Evolutionary conservation across 2,797 vertebrate genomes (phyloP).

Genomic region (Naso thynnoides): DNA sequence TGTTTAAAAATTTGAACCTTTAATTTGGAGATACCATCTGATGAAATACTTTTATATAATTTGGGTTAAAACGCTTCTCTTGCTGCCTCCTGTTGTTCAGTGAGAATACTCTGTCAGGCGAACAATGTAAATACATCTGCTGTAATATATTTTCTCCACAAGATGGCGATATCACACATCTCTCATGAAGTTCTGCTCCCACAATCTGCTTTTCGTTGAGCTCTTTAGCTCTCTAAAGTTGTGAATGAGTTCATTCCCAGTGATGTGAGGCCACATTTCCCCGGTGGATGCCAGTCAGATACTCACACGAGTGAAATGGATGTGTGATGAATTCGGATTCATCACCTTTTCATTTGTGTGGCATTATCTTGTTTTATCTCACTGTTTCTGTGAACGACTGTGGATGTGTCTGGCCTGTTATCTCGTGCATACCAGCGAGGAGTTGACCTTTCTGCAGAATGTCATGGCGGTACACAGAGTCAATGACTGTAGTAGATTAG

Average conservation of each 20-base stretch:
- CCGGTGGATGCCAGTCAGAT: constrained; percentile 41
- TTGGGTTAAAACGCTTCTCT: neutral
- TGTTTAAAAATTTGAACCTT: neutral
- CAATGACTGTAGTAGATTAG: constrained; percentile 55
- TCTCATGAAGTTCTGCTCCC: neutral
- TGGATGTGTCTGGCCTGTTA: constrained; percentile 65
- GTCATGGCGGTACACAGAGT: constrained; percentile 58
- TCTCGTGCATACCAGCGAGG: constrained; percentile 64
- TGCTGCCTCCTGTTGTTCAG: neutral
- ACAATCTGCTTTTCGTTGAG: neutral
- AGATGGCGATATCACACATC: constrained; percentile 53
- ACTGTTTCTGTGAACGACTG: constrained; percentile 32
- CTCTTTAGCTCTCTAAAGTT: constrained; percentile 48
- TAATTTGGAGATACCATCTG: neutral
- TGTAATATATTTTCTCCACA: constrained; percentile 46
- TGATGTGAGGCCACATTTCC: constrained; percentile 11
- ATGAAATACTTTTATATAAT: neutral
- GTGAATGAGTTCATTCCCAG: constrained; percentile 52
- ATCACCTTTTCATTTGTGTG: constrained; percentile 29
- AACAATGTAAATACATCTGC: neutral
- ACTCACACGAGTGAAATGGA: constrained; percentile 25
- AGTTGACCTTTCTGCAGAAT: constrained; percentile 78
- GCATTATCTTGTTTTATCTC: constrained; percentile 52
- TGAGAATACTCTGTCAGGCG: neutral
- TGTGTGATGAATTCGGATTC: constrained; percentile 30